A percentile compares a stretch with the other conserved stretches of the same genome.
These are phyloP conservation scores for Parasteatoda lunata DNA, from an alignment of 2,888 invertebrate genomes.

Conservation along the genomic window DNA sequence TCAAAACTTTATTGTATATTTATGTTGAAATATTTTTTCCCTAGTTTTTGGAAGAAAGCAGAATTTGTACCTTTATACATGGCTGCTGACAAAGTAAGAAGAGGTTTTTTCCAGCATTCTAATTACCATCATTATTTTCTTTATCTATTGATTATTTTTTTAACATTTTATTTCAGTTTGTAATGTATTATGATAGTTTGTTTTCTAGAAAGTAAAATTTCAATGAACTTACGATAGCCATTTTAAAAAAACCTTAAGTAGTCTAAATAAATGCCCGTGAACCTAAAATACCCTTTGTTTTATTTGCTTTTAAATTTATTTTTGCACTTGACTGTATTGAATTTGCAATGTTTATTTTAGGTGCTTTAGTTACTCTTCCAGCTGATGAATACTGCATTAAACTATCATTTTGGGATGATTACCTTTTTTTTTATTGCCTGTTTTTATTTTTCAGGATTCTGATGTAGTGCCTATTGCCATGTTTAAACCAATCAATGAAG, in stretches of 20 bases:
- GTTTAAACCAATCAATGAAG: constrained; percentile 82
- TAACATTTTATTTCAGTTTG: background rate
- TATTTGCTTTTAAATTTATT: too few relatives aligned
- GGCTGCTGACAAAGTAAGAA: constrained; percentile 78
- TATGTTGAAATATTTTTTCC: background rate
- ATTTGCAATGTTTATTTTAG: too few relatives aligned
- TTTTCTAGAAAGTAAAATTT: background rate
- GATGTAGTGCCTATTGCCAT: constrained; percentile 98
- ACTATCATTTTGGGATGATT: too few relatives aligned
- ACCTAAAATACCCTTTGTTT: too few relatives aligned
- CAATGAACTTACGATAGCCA: background rate
- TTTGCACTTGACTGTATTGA: too few relatives aligned
- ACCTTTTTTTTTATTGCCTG: background rate
- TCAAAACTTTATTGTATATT: background rate
- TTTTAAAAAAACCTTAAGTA: background rate
- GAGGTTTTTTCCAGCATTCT: background rate
- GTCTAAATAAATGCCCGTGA: background rate
- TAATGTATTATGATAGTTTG: background rate
- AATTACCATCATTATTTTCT: too few relatives aligned
- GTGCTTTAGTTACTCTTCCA: too few relatives aligned
- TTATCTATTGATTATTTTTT: background rate
- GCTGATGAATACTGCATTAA: too few relatives aligned
- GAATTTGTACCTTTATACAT: constrained; percentile 92
- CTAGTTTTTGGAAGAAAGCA: constrained; percentile 86
- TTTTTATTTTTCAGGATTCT: constrained; percentile 81